Base-by-base conservation (phyloP, 2,888 invertebrate species). In the Volucella zonaria region DNA sequence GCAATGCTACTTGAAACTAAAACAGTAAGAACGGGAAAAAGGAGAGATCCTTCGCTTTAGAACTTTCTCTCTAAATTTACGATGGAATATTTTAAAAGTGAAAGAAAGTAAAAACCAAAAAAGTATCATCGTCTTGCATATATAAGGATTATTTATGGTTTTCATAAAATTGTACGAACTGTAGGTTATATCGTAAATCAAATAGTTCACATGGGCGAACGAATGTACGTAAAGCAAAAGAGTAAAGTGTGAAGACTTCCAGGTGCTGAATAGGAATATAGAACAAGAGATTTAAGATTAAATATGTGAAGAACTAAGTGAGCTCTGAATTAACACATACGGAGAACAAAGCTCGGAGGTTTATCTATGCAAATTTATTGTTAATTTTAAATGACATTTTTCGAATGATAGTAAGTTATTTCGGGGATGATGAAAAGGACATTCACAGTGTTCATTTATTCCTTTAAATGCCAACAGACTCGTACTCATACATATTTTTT, bases 131-230 rank as follows among this genome's bases (percentile, higher is more conserved):
- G 47, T 45, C 38, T 31, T 52, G 31, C n/a, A 38, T 74, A 18
- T 18, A 18, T 1, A 47, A 58, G 12, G 45, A 54, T 61, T 67
- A 80, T 83, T 83, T 80, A 80, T 83, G 64, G 56, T 68, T 79
- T 80, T 80, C 71, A 83, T 76, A 75, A 76, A 83, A 71, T 47
- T 75, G 64, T 70, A 54, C 74, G 79, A 66, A 74, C 56, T 82
- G 62, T 68, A 82, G 62, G 6, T 38, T 49, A 59, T 18, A 68
- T 64, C 68, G 74, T 78, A 74, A 77, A 82, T 82, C 74, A 62
- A n/a, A 68, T 15, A 67, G 62, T 43, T 64, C 45, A 70, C 52
- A 70, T 61, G 68, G 58, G 68, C 31, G 31, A 6, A 31, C 31
- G 18, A 2, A 23, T 3, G 18, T 3, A 23, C 18, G 18, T 64